These are phyloP conservation scores for Pinna nobilis DNA, from an alignment of 1,140 invertebrate genomes.

Conservation along the genomic window DNA sequence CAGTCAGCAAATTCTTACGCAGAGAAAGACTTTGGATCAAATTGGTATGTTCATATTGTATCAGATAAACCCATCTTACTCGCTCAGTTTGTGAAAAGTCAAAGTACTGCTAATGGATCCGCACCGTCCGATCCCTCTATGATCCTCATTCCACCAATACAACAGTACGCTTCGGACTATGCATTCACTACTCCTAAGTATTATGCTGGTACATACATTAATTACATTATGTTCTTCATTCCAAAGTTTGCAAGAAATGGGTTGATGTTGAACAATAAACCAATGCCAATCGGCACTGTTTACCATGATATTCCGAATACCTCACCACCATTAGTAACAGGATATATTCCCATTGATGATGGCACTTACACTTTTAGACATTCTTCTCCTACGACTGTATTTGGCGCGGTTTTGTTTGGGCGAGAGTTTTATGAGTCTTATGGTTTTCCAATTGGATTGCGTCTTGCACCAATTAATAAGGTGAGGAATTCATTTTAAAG, in stretches of 20 bases:
- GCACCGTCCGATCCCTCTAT: constrained; percentile 43
- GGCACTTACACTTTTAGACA: constrained; percentile 16
- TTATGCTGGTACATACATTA: constrained; percentile 18
- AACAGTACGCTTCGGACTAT: constrained; percentile 39
- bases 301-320: too few relatives aligned
- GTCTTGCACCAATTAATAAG: constrained; percentile 14
- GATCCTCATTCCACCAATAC: constrained; percentile 34
- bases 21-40: constrained; percentile 34
- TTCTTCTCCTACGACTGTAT: constrained; percentile 10
- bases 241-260: too few relatives aligned
- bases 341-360: neutral
- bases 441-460: constrained; percentile 22
- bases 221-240: constrained; percentile 28
- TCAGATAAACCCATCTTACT: constrained; percentile 34
- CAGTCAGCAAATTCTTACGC: constrained; percentile 9
- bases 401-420: constrained; percentile 21
- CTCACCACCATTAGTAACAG: neutral
- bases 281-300: neutral
- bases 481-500: too few relatives aligned
- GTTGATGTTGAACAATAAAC: too few relatives aligned
- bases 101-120: too few relatives aligned
- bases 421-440: constrained; percentile 4
- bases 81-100: constrained; percentile 37
- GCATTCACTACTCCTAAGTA: constrained; percentile 37
- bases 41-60: constrained; percentile 8